These are phyloP conservation scores for Tiliacea aurago DNA, from an alignment of 2,888 invertebrate species.

Conservation along the genomic window DNA sequence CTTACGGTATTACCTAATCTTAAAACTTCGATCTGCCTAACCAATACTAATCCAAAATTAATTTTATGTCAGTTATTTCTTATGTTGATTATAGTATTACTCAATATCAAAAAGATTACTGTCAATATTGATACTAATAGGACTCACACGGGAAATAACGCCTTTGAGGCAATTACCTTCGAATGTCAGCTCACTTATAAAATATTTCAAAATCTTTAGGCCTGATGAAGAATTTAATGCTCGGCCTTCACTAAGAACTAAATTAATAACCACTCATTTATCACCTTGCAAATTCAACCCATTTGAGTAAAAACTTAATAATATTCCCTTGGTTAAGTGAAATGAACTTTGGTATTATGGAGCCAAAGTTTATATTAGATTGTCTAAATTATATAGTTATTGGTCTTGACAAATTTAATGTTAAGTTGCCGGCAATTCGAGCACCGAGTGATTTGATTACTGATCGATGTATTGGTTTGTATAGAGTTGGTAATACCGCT, in stretches of 20 bases:
- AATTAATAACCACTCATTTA: slow-evolving; percentile 63
- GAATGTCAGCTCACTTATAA: slow-evolving; percentile 50
- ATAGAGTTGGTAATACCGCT: slow-evolving; percentile 55
- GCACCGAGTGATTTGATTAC: slow-evolving; percentile 74
- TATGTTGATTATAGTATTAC: slow-evolving; percentile 25
- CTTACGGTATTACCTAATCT: too few relatives aligned
- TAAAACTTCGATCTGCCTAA: background rate
- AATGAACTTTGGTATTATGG: slow-evolving; percentile 45
- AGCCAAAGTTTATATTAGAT: slow-evolving; percentile 57
- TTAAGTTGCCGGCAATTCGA: slow-evolving; percentile 67
- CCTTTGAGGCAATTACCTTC: slow-evolving; percentile 32
- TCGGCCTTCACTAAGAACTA: slow-evolving; percentile 42
- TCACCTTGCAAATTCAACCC: slow-evolving; percentile 51
- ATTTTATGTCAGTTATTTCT: background rate
- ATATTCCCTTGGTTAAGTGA: slow-evolving; percentile 34
- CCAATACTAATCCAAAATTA: background rate
- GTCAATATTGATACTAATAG: slow-evolving; percentile 32
- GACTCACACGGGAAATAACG: slow-evolving; percentile 43
- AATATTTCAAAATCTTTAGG: slow-evolving; percentile 53
- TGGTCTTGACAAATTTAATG: slow-evolving; percentile 77
- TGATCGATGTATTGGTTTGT: slow-evolving; percentile 64
- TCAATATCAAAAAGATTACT: slow-evolving; percentile 25
- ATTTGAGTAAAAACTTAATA: slow-evolving; percentile 44
- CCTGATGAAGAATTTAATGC: slow-evolving; percentile 50
- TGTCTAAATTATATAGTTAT: slow-evolving; percentile 47